These are phyloP conservation scores for Ceratothoa steindachneri DNA, from an alignment of 2,888 invertebrate genomes.

Conservation along the genomic window DNA sequence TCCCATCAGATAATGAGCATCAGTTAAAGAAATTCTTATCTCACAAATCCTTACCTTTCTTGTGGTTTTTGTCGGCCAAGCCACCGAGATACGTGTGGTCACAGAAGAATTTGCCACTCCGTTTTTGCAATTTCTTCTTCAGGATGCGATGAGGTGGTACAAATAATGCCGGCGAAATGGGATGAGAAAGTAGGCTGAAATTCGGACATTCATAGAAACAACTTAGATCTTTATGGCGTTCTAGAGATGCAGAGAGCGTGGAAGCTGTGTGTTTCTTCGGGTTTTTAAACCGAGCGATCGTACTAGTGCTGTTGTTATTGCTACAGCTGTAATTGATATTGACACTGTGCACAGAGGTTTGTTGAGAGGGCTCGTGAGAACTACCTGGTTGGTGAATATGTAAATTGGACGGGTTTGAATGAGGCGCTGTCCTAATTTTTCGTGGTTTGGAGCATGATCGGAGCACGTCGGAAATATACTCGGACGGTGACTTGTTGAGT, in stretches of 20 bases:
- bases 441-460: not conserved
- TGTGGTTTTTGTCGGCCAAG: not conserved
- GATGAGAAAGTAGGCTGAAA: not conserved
- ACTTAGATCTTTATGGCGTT: not conserved
- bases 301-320: not conserved
- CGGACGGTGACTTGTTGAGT: not conserved
- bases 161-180: not conserved
- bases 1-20: too few relatives aligned
- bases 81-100: too few relatives aligned
- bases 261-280: not conserved
- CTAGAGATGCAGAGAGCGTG: not conserved
- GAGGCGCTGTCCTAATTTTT: too few relatives aligned
- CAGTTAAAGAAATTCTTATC: too few relatives aligned
- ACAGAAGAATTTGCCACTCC: not conserved
- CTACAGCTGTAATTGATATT: too few relatives aligned
- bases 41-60: not conserved
- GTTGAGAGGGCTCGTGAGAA: not conserved
- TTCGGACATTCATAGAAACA: not conserved
- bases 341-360: too few relatives aligned
- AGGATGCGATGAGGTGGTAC: not conserved
- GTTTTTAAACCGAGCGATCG: not conserved
- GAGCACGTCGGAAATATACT: not conserved
- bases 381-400: not conserved
- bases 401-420: not conserved
- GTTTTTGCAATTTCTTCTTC: not conserved